Percentiles rank a stretch among this genome's conserved stretches.
These are phyloP conservation scores for Margarornis squamiger DNA, from an alignment of 2,797 vertebrate genomes.

Conservation along the genomic window DNA sequence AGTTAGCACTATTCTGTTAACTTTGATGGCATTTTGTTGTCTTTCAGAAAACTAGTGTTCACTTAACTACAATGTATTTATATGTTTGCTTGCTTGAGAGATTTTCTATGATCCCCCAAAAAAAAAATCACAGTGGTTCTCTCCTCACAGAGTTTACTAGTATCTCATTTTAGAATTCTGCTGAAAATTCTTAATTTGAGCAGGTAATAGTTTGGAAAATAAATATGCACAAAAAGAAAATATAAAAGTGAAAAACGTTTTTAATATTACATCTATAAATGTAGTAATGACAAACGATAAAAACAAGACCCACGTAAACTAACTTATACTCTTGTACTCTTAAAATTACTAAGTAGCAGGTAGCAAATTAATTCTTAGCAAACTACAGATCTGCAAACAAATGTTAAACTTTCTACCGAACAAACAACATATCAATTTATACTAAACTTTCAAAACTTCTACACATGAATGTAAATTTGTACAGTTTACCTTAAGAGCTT, in stretches of 20 bases:
- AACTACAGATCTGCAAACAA: neutral
- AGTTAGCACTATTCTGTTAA: neutral
- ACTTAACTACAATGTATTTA: neutral
- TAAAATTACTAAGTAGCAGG: slow-evolving; percentile 15
- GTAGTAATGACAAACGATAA: neutral
- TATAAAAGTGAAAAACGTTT: neutral
- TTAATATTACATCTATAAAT: neutral
- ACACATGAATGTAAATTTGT: neutral
- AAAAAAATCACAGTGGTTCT: neutral
- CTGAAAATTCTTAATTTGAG: neutral
- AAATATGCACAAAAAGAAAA: neutral
- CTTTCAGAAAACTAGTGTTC: slow-evolving; percentile 39
- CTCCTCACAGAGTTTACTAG: neutral
- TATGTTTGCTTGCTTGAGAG: neutral
- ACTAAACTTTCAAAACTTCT: slow-evolving; percentile 35
- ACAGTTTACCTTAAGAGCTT: slow-evolving; percentile 34
- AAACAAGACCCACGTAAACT: neutral
- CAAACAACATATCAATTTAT: slow-evolving; percentile 21
- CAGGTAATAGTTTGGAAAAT: neutral
- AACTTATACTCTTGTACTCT: slow-evolving; percentile 2
- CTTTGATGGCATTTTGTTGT: neutral
- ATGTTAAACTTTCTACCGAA: slow-evolving; percentile 21
- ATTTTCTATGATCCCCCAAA: neutral
- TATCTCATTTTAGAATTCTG: neutral
- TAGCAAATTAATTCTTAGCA: slow-evolving; percentile 22